Evolutionary conservation across 2,888 invertebrate species (phyloP), one percentile per base, ranked within the genome.

Genomic region (Sesia apiformis): DNA sequence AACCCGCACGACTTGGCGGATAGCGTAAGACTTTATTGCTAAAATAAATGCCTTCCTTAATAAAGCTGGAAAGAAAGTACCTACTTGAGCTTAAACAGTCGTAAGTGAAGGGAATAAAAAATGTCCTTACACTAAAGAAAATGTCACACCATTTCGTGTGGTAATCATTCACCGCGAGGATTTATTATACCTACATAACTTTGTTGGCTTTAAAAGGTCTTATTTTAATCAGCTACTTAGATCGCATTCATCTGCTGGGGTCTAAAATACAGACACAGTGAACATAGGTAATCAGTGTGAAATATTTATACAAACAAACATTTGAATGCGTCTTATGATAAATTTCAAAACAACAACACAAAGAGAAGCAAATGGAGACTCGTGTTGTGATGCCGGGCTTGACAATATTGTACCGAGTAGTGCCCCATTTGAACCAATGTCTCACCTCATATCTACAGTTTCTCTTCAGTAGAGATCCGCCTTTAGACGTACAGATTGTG

Each of bases 161-260:
- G 51, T 52, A 59, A 59, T 56, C 51, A 57, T 53, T 55, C 55
- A 55, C 51, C 5, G 39, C 8, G 49, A 4, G 39, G 53, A 52
- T 52, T 55, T 55, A 53, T 43, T 53, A 53, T 50, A 42, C 42
- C 42, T 8, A n/a, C 49, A 49, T n/a, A 49, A 49, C 49, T 49
- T 49, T 5, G 49, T 7, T 49, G 8, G 49, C 7, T n/a, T 49
- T 49, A 5, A 8, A 6, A 5, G 5, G n/a, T 49, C 49, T 49
- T 8, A 49, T 49, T 49, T n/a, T 49, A 8, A 6, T 42, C 42
- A 3, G 1, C 7, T 42, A 42, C 5, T 5, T 7, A 42, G 7
- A 42, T 6, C 42, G 42, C 23, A 23, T 23, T 23, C 23, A 23
- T 23, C 23, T 23, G 23, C 23, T 23, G 23, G 23, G 23, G 23